Base-by-base conservation (phyloP, 35 echinoderm and acorn worm species). In the Ophioderma brevispina region DNA sequence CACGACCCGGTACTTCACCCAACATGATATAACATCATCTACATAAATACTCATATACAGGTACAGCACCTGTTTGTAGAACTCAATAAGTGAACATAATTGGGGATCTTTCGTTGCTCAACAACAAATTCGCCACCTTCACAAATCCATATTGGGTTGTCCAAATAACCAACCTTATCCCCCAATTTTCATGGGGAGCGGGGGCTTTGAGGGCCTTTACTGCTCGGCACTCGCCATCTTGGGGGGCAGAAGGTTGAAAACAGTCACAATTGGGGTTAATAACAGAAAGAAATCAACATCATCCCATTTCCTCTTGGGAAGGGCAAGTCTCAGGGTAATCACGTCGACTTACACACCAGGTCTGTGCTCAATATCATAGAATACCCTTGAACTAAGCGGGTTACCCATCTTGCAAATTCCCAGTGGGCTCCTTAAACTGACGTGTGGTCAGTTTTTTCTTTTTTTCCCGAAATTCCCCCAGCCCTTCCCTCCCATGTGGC, bases 11-110 rank as follows among this genome's bases (percentile, higher is more conserved):
- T 33, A n/a, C 76, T 46, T n/a, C 76, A 19, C 83, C 80, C 56
- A 36, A 91, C 89, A 87, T 92, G 90, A 75, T 87, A 86, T 0
- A 87, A 76, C 31, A 92, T 70, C 5, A 81, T 92, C 28, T 46
- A 87, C 31, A 41, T 87, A 92, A 82, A 11, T 11, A 52, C 21
- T 21, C 8, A 8, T 52, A 21, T 52, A 52, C 21, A 52, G 8
- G 46, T 21, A 21, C 46, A 52, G 21, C 46, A 21, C 46, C 21
- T 52, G 8, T 52, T 8, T 52, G 8, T 11, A 52, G 21, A 52
- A 52, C 21, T 52, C 46, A 52, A 52, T 52, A 21, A 52, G 8
- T 11, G 46, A 21, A 8, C 21, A 11, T 11, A 52, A 52, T 21
- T 52, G 46, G 46, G 46, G 46, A 52, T 52, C 46, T 52, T 21